These are phyloP conservation scores for Protomyctophum bolini DNA, from an alignment of 2,113 vertebrate species.

Conservation along the genomic window DNA sequence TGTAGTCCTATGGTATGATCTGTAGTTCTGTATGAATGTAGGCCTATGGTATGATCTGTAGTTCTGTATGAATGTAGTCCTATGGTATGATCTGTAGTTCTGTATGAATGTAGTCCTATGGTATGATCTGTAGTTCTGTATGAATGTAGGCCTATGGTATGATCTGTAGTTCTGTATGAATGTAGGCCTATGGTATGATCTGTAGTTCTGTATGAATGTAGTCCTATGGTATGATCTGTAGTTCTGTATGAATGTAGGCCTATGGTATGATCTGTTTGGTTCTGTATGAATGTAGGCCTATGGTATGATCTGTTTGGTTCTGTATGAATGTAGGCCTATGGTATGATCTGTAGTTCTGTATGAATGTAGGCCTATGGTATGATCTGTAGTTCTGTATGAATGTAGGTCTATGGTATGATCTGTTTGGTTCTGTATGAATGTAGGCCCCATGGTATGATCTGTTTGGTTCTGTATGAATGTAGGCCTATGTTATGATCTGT, in stretches of 20 bases:
- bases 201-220: constrained; percentile 54
- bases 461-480: constrained; percentile 55
- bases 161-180: constrained; percentile 56
- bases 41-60: constrained; percentile 22
- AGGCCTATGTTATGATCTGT: constrained; percentile 37
- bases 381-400: constrained; percentile 56
- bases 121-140: constrained; percentile 53
- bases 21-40: too few species aligned
- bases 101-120: constrained; percentile 40
- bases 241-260: constrained; percentile 47
- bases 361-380: constrained; percentile 27
- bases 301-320: too few species aligned
- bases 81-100: constrained; percentile 52
- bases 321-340: constrained; percentile 40
- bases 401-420: too few species aligned
- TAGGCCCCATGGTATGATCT: too few species aligned
- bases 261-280: too few species aligned
- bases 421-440: constrained; percentile 57
- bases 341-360: constrained; percentile 53
- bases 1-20: constrained; percentile 20
- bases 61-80: constrained; percentile 47
- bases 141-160: constrained; percentile 27
- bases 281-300: constrained; percentile 44
- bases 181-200: constrained; percentile 14
- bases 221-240: constrained; percentile 45